phyloP scores from a whole-genome alignment of 2,888 invertebrate species.

The Patella caerulea region DNA sequence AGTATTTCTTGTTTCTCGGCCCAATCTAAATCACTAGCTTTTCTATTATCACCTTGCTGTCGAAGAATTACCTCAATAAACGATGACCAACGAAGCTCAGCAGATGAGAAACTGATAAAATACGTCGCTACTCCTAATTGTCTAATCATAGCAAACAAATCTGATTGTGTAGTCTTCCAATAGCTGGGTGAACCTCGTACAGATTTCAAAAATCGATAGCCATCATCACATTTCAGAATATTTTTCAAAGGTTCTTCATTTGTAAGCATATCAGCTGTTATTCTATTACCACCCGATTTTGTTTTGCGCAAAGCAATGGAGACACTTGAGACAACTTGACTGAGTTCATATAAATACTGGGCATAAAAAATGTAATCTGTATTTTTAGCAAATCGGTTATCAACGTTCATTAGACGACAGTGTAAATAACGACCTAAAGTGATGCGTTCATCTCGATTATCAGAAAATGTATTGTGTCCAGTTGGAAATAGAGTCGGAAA shows the following conservation, averaged over 20 bases:
- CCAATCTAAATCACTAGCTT: constrained; percentile 20
- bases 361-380: constrained; percentile 26
- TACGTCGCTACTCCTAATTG: constrained; percentile 34
- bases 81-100: constrained; percentile 34
- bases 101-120: constrained; percentile 35
- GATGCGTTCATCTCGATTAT: constrained; percentile 14
- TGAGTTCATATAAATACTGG: constrained; percentile 30
- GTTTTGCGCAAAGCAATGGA: constrained; percentile 21
- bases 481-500: constrained; percentile 31
- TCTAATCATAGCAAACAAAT: constrained; percentile 41
- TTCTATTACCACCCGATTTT: neutral
- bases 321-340: constrained; percentile 16
- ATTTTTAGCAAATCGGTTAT: constrained; percentile 27
- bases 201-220: constrained; percentile 28
- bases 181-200: constrained; percentile 17
- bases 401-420: constrained; percentile 18
- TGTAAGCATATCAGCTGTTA: constrained; percentile 20
- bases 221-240: constrained; percentile 20
- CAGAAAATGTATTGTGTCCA: constrained; percentile 18
- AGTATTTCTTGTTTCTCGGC: constrained; percentile 19
- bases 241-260: constrained; percentile 16
- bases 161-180: constrained; percentile 20
- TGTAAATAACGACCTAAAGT: constrained; percentile 22
- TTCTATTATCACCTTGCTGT: constrained; percentile 17
- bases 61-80: constrained; percentile 15